phyloP scores from a whole-genome alignment of 2,888 invertebrate genomes.

The Micoletzkya japonica region DNA sequence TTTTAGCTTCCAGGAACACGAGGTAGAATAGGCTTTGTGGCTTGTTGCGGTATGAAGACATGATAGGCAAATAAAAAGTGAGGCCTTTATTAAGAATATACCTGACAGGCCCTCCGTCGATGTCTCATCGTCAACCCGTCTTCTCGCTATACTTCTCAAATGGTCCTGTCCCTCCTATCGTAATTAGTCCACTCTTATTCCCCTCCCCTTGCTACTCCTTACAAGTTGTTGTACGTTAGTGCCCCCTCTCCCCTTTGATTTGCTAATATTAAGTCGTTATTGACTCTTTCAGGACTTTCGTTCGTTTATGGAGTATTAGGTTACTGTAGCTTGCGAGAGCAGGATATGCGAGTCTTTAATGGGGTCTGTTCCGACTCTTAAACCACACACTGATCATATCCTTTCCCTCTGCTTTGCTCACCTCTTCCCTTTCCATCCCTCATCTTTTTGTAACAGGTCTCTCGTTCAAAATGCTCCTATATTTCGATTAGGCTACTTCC shows the following conservation, averaged over 20 bases:
- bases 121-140: constrained; percentile 19
- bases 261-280: neutral
- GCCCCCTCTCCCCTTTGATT: constrained; percentile 1
- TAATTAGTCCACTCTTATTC: neutral
- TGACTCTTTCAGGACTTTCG: neutral
- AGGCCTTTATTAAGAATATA: neutral
- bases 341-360: too few species aligned
- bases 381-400: too few species aligned
- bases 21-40: neutral
- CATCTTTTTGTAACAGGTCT: too few species aligned
- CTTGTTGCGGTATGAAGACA: neutral
- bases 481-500: too few species aligned
- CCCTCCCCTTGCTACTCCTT: too few species aligned
- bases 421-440: too few species aligned
- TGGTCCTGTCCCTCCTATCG: constrained; percentile 12
- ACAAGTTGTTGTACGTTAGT: too few species aligned
- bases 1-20: too few species aligned
- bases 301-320: neutral
- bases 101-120: constrained; percentile 10
- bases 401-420: too few species aligned
- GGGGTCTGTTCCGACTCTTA: too few species aligned
- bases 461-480: too few species aligned
- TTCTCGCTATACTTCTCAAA: constrained; percentile 3
- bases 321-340: neutral
- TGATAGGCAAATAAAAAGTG: neutral